Conservation (phyloP, 2,113 vertebrate genomes). For the Lophochroa leadbeateri region DNA sequence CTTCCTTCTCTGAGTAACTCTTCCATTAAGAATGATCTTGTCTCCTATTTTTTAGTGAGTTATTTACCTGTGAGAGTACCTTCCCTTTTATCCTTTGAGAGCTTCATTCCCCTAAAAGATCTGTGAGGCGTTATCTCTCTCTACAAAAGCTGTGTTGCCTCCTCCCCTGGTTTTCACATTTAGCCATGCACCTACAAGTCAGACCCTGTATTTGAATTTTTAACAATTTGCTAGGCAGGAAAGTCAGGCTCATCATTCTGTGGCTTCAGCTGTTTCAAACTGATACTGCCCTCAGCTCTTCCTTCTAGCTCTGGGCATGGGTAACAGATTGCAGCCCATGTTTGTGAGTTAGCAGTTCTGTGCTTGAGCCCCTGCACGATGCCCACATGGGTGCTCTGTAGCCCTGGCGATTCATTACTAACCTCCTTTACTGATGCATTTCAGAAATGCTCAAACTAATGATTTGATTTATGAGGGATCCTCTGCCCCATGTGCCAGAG, state of each 20-base stretch:
- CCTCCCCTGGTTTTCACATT: slow-evolving; percentile 19
- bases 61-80: not conserved
- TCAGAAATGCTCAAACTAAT: not conserved
- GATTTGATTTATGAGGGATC: not conserved
- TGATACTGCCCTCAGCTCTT: not conserved
- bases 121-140: not conserved
- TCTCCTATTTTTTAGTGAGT: not conserved
- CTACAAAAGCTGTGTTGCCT: not conserved
- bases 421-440: not conserved
- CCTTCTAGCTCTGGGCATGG: not conserved
- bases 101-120: not conserved
- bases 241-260: not conserved
- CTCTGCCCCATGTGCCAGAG: not conserved
- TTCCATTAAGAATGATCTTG: not conserved
- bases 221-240: slow-evolving; percentile 38
- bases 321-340: not conserved
- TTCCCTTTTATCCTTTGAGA: slow-evolving; percentile 5
- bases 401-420: not conserved
- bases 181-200: not conserved
- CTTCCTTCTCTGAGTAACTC: not conserved
- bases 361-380: not conserved
- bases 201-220: slow-evolving; percentile 45
- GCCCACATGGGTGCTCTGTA: not conserved
- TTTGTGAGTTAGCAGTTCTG: not conserved
- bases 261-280: not conserved